These are phyloP conservation scores for Acleris literana DNA, from an alignment of 2,888 invertebrate genomes.

Conservation along the genomic window DNA sequence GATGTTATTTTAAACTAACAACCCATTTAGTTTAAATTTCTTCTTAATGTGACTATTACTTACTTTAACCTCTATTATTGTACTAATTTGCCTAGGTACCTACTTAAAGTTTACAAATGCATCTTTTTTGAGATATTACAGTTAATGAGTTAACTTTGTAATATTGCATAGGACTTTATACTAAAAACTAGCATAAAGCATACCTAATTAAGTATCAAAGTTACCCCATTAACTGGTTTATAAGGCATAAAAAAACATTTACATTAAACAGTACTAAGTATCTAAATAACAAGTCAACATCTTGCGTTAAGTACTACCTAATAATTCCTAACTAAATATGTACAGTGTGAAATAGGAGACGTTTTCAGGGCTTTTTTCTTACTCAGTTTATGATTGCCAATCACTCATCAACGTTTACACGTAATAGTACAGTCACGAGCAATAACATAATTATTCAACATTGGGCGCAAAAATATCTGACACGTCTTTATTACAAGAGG, in stretches of 20 bases:
- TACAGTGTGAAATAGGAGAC: background rate
- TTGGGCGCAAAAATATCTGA: too few species aligned
- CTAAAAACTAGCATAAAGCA: background rate
- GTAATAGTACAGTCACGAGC: too few species aligned
- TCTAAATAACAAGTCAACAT: conserved; percentile 58
- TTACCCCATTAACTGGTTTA: conserved; percentile 20
- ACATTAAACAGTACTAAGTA: conserved; percentile 34
- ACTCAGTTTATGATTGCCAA: too few species aligned
- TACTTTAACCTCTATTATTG: conserved; percentile 55
- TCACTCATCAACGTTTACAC: too few species aligned
- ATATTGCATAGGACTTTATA: conserved; percentile 3
- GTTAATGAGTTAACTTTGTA: conserved; percentile 12
- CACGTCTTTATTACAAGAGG: too few species aligned
- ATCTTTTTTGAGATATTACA: conserved; percentile 34
- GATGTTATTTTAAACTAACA: conserved; percentile 11
- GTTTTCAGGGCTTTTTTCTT: too few species aligned
- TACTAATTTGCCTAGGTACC: conserved; percentile 51
- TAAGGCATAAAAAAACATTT: conserved; percentile 6
- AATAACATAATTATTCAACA: too few species aligned
- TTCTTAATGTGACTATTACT: conserved; percentile 5
- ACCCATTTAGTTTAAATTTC: background rate
- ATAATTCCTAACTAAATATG: background rate
- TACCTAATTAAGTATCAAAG: conserved; percentile 2
- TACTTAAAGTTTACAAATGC: conserved; percentile 44
- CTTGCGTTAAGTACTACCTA: conserved; percentile 30